Base-by-base conservation (phyloP, 2,888 invertebrate species). In the Conus canariensis region DNA sequence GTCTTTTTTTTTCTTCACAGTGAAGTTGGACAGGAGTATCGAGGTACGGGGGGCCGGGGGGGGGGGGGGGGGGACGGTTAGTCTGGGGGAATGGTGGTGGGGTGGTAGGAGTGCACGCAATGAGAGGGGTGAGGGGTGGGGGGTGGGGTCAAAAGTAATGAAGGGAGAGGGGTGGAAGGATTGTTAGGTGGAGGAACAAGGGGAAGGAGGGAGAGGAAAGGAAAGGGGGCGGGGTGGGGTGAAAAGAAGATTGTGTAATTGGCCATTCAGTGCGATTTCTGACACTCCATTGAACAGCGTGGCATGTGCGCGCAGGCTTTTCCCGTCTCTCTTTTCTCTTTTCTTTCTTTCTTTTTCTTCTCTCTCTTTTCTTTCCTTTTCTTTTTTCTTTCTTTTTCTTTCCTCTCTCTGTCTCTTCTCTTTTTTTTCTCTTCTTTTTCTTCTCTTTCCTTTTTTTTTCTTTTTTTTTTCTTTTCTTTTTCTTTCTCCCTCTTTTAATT, bases 241-340 rank as follows among this genome's bases (percentile, higher is more conserved):
- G 82, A 30, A 19, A 56, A 82, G 82, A 16, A 58, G 82, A 58
- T 82, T 82, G 82, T 56, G 58, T 82, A 82, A 82, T 82, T 82
- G 82, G 56, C 82, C 82, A 56, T 82, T 82, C 82, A 58, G 56
- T 58, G 82, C 82, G 82, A 82, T 82, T 82, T 82, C 56, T 22
- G 82, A 82, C 56, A 56, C 82, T 56, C 58, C 19, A 22, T 8
- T 82, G 82, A 82, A 82, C 56, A 82, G n/a, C 19, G 4, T 82
- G 82, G 58, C 58, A 82, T 58, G 77, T 58, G 80, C 22, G 19
- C 60, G 16, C 12, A 64, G 60, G 60, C 16, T 64, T 64, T 64
- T 64, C 14, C 14, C 14, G 8, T 60, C 14, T 60, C n/a, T 14
- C 60, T 60, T 14, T 60, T 60, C 60, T 60, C 60, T 60, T 60